Conservation (phyloP, 53 echinoderm and acorn worm species). For the Holothuria scabra region DNA sequence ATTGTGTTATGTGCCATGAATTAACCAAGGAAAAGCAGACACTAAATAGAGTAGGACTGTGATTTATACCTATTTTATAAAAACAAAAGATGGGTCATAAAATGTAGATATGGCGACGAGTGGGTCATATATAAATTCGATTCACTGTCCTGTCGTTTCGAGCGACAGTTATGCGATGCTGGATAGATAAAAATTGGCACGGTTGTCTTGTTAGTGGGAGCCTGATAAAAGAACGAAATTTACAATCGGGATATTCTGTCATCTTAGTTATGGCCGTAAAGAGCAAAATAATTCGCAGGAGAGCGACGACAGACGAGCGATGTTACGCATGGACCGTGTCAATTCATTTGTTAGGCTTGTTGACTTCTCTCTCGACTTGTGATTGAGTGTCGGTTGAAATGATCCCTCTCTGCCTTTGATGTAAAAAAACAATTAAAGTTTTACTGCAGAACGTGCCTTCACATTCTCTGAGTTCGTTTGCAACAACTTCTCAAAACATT, state of each 20-base stretch:
- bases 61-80: slow-evolving; percentile 41
- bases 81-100: slow-evolving; percentile 37
- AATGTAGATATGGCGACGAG: slow-evolving; percentile 38
- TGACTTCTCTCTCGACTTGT: not conserved
- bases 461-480: slow-evolving; percentile 2
- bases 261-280: slow-evolving; percentile 23
- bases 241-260: slow-evolving; percentile 27
- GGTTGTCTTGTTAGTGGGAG: slow-evolving; percentile 38
- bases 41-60: slow-evolving; percentile 12
- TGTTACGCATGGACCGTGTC: slow-evolving; percentile 20
- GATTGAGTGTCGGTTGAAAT: slow-evolving; percentile 23
- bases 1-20: slow-evolving; percentile 30
- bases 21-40: slow-evolving; percentile 1
- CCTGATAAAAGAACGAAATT: slow-evolving; percentile 42
- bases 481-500: slow-evolving; percentile 41
- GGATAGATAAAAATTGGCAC: not conserved
- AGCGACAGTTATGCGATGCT: slow-evolving; percentile 26
- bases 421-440: slow-evolving; percentile 42
- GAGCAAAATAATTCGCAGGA: slow-evolving; percentile 1
- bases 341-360: slow-evolving; percentile 19
- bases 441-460: slow-evolving; percentile 21
- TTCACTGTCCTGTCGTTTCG: slow-evolving; percentile 14
- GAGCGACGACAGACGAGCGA: slow-evolving; percentile 22
- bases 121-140: slow-evolving; percentile 38
- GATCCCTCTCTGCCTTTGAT: slow-evolving; percentile 1